Conservation (phyloP, 2,797 vertebrate genomes). For the Synanceia verrucosa region DNA sequence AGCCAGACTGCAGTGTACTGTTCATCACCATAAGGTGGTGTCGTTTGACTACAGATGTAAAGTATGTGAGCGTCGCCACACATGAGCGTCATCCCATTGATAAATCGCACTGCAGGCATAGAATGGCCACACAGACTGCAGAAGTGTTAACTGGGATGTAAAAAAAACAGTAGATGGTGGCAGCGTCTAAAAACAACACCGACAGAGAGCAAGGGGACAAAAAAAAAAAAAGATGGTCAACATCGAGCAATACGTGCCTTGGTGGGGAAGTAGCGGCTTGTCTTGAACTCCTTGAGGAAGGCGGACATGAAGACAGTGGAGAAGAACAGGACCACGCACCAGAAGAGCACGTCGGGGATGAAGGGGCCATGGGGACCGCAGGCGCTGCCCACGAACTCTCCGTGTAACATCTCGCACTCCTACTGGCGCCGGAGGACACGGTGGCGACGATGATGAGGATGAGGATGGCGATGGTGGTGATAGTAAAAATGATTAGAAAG, state of each 20-base stretch:
- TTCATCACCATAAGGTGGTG: slow-evolving; percentile 57
- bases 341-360: slow-evolving; percentile 97
- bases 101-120: slow-evolving; percentile 36
- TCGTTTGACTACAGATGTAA: background rate
- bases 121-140: slow-evolving; percentile 24
- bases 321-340: slow-evolving; percentile 98
- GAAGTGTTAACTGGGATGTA: background rate
- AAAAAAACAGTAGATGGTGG: slow-evolving; percentile 57
- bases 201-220: background rate
- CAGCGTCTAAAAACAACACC: background rate
- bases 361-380: slow-evolving; percentile 94
- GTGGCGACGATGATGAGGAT: slow-evolving; percentile 13
- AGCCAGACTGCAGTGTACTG: background rate
- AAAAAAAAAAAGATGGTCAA: background rate
- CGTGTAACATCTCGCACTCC: slow-evolving; percentile 88
- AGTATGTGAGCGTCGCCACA: slow-evolving; percentile 41
- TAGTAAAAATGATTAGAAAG: slow-evolving; percentile 9
- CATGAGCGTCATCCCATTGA: slow-evolving; percentile 50
- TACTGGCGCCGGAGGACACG: slow-evolving; percentile 69
- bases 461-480: background rate
- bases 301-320: slow-evolving; percentile 95
- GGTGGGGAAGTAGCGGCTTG: slow-evolving; percentile 97
- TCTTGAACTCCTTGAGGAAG: slow-evolving; percentile 98
- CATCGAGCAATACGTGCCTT: slow-evolving; percentile 80
- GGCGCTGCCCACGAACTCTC: slow-evolving; percentile 89